phyloP scores from a whole-genome alignment of 2,888 invertebrate species.

The Temnothorax ravouxi region DNA sequence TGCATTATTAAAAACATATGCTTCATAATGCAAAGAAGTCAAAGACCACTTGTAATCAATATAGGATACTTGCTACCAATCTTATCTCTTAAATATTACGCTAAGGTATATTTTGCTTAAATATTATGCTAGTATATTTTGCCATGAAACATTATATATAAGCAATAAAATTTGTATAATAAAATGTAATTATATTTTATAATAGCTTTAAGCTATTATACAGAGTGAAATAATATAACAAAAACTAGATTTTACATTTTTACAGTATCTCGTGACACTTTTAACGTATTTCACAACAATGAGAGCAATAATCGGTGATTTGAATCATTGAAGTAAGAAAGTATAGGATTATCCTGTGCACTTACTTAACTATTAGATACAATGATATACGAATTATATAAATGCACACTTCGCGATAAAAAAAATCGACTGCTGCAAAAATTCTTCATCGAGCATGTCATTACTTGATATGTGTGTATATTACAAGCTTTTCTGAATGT shows the following conservation, averaged over 20 bases:
- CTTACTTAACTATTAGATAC: neutral
- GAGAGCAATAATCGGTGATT: neutral
- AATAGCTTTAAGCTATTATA: neutral
- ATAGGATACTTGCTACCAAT: neutral
- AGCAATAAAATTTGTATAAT: neutral
- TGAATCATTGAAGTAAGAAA: neutral
- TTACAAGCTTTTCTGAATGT: too few relatives aligned
- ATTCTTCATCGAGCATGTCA: neutral
- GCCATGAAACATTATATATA: neutral
- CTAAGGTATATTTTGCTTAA: neutral
- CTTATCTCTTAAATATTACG: slow-evolving; percentile 23
- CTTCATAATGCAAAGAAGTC: slow-evolving; percentile 25
- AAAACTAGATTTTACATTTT: neutral
- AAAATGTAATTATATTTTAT: neutral
- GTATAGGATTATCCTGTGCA: neutral
- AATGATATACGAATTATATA: neutral
- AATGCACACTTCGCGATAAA: neutral
- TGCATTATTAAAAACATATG: neutral
- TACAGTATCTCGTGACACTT: neutral
- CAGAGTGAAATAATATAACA: neutral
- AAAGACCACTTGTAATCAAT: neutral
- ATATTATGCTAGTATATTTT: neutral
- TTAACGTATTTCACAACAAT: slow-evolving; percentile 1
- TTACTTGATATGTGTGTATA: too few relatives aligned
- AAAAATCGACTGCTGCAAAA: neutral